Evolutionary conservation across 2,797 vertebrate species (phyloP).

Genomic region (Lemur catta): DNA sequence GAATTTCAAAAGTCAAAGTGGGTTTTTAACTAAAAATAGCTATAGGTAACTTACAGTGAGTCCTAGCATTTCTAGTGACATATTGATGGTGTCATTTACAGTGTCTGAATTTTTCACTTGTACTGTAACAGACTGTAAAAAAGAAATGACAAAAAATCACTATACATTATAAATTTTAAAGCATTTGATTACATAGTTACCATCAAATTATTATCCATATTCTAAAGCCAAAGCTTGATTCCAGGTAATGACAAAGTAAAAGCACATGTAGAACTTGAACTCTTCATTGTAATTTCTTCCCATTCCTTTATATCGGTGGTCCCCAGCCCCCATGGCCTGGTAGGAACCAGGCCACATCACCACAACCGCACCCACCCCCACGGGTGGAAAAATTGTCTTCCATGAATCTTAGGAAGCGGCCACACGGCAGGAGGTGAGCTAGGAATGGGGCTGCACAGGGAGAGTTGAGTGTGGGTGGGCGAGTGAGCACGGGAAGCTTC

Average conservation of each 20-base stretch:
- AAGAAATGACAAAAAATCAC: conserved; percentile 50
- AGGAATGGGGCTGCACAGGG: too few relatives aligned
- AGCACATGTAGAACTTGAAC: background rate
- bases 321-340: too few relatives aligned
- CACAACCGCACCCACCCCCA: too few relatives aligned
- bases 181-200: background rate
- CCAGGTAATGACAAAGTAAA: background rate
- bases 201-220: background rate
- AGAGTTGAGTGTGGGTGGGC: too few relatives aligned
- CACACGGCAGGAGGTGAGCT: too few relatives aligned
- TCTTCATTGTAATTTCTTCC: background rate
- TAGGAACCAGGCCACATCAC: too few relatives aligned
- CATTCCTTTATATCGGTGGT: background rate
- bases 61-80: conserved; percentile 42
- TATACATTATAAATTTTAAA: conserved; percentile 43
- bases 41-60: conserved; percentile 86
- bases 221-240: background rate
- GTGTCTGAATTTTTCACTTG: background rate
- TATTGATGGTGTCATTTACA: background rate
- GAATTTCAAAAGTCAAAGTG: background rate
- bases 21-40: background rate
- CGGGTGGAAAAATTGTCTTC: too few relatives aligned
- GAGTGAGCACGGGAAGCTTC: too few relatives aligned
- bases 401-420: too few relatives aligned
- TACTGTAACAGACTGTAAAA: conserved; percentile 84